These are phyloP conservation scores for Brachionus sp. DNA, from an alignment of 1,140 invertebrate species.

Conservation along the genomic window DNA sequence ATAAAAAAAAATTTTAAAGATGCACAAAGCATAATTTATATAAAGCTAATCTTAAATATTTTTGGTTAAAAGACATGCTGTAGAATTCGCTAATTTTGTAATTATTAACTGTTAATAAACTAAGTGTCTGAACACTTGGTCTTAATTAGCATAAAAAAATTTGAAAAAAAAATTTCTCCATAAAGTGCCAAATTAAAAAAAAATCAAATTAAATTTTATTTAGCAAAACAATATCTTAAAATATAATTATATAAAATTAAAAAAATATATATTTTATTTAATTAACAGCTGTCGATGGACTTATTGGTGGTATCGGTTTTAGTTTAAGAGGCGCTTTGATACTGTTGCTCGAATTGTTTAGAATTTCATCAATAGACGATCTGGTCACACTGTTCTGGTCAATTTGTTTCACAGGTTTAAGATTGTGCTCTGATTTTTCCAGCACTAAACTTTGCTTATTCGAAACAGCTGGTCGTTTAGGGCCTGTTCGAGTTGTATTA, in stretches of 20 bases:
- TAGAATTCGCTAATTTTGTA: no score
- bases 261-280: background rate
- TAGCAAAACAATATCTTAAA: no score
- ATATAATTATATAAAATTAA: no score
- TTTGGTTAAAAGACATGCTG: no score
- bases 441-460: conserved; percentile 1
- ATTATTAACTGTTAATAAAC: no score
- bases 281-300: background rate
- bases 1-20: no score
- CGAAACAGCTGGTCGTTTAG: conserved; percentile 21
- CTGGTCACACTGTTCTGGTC: background rate
- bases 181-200: no score
- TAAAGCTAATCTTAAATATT: no score
- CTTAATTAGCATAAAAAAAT: no score
- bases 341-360: conserved; percentile 3
- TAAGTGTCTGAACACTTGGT: no score
- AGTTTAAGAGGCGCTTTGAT: background rate
- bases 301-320: conserved; percentile 24
- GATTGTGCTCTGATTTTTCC: background rate
- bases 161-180: no score
- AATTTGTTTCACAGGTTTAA: conserved; percentile 12
- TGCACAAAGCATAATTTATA: no score
- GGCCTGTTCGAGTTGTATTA: conserved; percentile 15
- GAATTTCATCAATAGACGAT: conserved; percentile 19
- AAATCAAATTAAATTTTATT: background rate